These are phyloP conservation scores for Oncorhynchus gorbuscha DNA, from an alignment of 2,113 vertebrate species.

Conservation along the genomic window DNA sequence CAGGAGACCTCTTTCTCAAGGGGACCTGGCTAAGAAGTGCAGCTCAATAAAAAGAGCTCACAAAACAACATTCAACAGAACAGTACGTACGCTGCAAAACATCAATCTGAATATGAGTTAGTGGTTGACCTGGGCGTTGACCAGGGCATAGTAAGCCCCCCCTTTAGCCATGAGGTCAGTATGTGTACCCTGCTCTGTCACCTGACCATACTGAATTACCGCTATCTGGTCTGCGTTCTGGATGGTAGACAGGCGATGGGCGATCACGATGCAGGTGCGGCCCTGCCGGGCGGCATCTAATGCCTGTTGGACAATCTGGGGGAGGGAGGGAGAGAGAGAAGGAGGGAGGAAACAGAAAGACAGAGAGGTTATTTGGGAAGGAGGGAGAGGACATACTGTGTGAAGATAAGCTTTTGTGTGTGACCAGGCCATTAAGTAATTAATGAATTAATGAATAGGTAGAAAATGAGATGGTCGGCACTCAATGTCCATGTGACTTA, in stretches of 20 bases:
- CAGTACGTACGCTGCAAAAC: not conserved
- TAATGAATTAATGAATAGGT: not conserved
- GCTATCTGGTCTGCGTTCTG: conserved; percentile 79
- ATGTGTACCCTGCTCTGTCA: conserved; percentile 79
- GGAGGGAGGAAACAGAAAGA: not conserved
- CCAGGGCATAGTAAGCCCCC: conserved; percentile 76
- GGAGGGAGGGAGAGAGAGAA: not conserved
- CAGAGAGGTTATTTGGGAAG: not conserved
- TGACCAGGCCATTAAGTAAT: not conserved
- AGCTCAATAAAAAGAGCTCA: no score
- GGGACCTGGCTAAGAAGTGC: no score
- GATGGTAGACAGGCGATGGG: conserved; percentile 80
- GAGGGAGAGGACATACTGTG: not conserved
- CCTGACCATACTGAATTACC: conserved; percentile 69
- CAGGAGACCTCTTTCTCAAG: no score
- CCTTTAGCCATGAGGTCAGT: conserved; percentile 76
- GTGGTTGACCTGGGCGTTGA: conserved; percentile 70
- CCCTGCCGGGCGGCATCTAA: conserved; percentile 77
- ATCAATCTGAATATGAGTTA: not conserved
- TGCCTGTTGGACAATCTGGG: conserved; percentile 78
- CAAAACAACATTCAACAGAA: no score
- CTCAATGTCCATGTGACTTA: conserved; percentile 36
- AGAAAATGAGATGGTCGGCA: not conserved
- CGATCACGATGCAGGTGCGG: conserved; percentile 79
- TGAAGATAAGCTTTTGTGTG: not conserved